Percentiles rank a stretch among this genome's conserved stretches.
These are phyloP conservation scores for Alitta virens DNA, from an alignment of 2,888 invertebrate species.

Conservation along the genomic window DNA sequence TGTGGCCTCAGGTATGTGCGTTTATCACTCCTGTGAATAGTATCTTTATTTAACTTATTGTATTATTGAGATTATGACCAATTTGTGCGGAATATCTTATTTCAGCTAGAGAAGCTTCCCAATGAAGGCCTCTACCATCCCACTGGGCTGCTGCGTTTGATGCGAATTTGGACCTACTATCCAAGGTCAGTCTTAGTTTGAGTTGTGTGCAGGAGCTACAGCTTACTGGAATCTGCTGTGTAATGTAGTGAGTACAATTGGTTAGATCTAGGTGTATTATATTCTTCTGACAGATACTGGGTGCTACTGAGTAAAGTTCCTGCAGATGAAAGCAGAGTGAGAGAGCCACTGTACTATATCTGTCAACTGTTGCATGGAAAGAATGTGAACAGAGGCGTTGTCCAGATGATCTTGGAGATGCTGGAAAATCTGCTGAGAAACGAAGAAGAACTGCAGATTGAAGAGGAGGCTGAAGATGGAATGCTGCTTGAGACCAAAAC, in stretches of 20 bases:
- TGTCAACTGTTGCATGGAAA: constrained; percentile 71
- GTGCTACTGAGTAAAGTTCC: constrained; percentile 65
- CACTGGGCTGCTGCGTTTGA: constrained; percentile 76
- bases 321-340: constrained; percentile 55
- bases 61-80: too few species aligned
- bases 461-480: constrained; percentile 24
- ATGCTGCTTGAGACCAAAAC: neutral
- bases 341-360: constrained; percentile 68
- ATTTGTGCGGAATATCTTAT: too few species aligned
- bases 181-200: constrained; percentile 62
- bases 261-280: too few species aligned
- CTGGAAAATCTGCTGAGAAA: constrained; percentile 46
- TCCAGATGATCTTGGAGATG: constrained; percentile 46
- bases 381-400: constrained; percentile 69
- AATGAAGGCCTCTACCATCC: constrained; percentile 81
- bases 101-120: constrained; percentile 65
- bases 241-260: too few species aligned
- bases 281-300: constrained; percentile 70
- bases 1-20: constrained; percentile 72
- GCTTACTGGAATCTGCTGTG: too few species aligned
- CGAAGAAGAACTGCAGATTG: constrained; percentile 31
- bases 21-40: constrained; percentile 38
- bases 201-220: neutral
- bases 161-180: constrained; percentile 77
- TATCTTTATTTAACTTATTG: neutral